Evolutionary conservation across 2,113 vertebrate genomes (phyloP), one percentile per base, ranked within the genome.

Genomic region (Muscicapa adusta): DNA sequence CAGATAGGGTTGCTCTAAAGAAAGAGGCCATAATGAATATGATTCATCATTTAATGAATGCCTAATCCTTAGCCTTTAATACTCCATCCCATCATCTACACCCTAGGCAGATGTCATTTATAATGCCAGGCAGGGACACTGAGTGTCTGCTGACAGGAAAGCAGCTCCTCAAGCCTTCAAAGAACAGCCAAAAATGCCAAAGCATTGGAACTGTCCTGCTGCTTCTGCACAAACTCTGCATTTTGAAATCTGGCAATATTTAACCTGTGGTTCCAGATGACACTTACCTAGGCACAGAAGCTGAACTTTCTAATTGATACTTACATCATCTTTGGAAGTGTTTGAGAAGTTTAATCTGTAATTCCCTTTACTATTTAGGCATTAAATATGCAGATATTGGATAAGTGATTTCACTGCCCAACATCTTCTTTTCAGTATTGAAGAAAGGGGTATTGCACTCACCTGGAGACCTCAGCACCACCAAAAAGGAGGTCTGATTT

Each of bases 1-100:
- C 48, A 82, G 78, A 91, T 40, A 79, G 58, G 20, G 58, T 25
- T 91, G 58, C 29, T 95, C 54, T 85, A 70, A 34, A 80, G 63
- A 83, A 71, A 87, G 8, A 91, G 48, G 63, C 38, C 34, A n/a
- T 93, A 88, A 96, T 90, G 82, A 88, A 84, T 74, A 80, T 93
- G 83, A 94, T 88, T 96, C 85, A 92, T 92, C 85, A 75, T 60
- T 83, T 93, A 96, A 94, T 86, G 79, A 95, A 88, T 82, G 77
- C 54, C 68, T 95, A 94, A 92, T 91, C 62, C 54, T 66, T 70
- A 85, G 81, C 47, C 77, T 89, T 91, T 89, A 94, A 78, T 79
- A 47, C 6, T 13, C 34, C 54, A 70, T 56, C 31, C 38, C 33
- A 62, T 38, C 50, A 70, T 61, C 77, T 73, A 54, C 40, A 45